Evolutionary conservation across 2,888 invertebrate species (phyloP), one percentile per base, ranked within the genome.

Genomic region (Thecocarcelia acutangulata): DNA sequence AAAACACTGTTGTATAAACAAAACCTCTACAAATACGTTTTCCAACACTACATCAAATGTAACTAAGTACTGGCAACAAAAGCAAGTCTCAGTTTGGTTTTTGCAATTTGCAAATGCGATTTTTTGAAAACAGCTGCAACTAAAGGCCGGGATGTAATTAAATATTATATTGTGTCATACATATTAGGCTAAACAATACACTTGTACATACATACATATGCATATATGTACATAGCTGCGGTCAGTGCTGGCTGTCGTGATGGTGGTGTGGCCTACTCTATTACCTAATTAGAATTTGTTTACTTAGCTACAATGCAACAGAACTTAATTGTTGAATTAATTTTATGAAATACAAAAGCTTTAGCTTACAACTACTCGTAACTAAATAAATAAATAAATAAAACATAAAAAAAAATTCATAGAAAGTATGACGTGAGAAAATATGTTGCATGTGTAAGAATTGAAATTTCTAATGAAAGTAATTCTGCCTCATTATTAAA

Each of bases 251-350:
- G 56, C 13, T 33, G 77, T 76, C 80, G 61, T 63, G 24, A 21
- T 70, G 80, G 72, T 58, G 48, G 17, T 28, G 63, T 54, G 64
- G 79, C 64, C 85, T 85, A 85, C 85, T 87, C 85, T 85, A 85
- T 86, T 85, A 87, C 85, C 86, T 85, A 85, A 85, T 85, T 85
- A 85, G 79, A 68, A 83, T 72, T 75, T 79, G 52, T 75, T 74
- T 64, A 70, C 64, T 74, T 59, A 74, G 70, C 42, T 58, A 52
- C 70, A 75, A 66, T 70, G 80, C 70, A 70, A 56, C 64, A 58
- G 64, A 70, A 74, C 59, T 70, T 58, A 70, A 75, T 80, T 75
- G 69, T 52, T 56, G 17, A 48, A 58, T 66, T 64, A 19, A 72
- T 72, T 50, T 52, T 12, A 12, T 37, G 33, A 33, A 33, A 33